These are phyloP conservation scores for Luperina nickerlii DNA, from an alignment of 2,888 invertebrate genomes.

Conservation along the genomic window DNA sequence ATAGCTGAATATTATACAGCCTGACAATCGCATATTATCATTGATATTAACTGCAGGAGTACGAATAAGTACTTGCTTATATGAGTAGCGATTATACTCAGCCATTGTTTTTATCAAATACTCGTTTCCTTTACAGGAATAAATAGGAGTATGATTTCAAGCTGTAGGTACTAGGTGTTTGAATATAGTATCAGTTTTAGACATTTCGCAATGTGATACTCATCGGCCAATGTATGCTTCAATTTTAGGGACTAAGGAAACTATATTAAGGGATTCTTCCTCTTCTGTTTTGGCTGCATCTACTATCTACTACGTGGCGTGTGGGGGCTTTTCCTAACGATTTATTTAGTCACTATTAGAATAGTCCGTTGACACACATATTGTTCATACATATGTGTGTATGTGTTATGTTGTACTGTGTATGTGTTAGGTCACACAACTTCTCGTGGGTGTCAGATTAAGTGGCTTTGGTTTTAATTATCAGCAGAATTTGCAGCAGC, in stretches of 20 bases:
- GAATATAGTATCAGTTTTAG: not conserved
- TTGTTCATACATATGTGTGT: not conserved
- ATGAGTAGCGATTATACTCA: conserved; percentile 19
- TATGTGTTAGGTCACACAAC: not conserved
- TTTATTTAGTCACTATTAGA: not conserved
- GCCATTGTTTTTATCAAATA: conserved; percentile 44
- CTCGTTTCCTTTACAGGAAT: conserved; percentile 30
- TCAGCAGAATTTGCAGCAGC: not conserved
- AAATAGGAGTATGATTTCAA: not conserved
- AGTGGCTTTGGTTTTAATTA: not conserved
- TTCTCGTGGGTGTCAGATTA: conserved; percentile 39
- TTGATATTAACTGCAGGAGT: conserved; percentile 36
- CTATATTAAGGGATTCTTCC: not conserved
- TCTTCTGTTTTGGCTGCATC: not conserved
- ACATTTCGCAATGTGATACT: not conserved
- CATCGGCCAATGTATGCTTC: not conserved
- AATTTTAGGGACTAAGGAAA: not conserved
- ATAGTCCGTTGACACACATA: not conserved
- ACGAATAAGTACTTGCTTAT: conserved; percentile 40
- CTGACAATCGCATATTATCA: conserved; percentile 63
- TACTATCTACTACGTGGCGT: not conserved
- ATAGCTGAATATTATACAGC: conserved; percentile 22
- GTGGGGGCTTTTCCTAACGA: not conserved
- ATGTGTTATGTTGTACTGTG: not conserved
- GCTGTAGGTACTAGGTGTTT: not conserved